phyloP scores from a whole-genome alignment of 2,113 vertebrate genomes.

The Hypocryptadius cinnamomeus region DNA sequence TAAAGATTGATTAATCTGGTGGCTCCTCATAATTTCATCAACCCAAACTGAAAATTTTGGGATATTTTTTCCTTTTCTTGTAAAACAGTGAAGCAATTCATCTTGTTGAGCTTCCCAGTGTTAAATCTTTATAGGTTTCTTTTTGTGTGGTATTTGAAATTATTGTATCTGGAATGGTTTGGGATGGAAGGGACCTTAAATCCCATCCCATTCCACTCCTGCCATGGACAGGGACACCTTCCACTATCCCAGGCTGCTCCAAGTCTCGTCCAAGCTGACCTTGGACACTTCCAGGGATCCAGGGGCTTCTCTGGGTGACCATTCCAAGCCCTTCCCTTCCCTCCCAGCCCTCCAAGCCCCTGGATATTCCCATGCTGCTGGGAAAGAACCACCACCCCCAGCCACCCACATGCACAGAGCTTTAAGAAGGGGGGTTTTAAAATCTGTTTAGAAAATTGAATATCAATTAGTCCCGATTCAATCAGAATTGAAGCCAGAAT shows the following conservation, averaged over 20 bases:
- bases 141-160: not conserved
- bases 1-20: not conserved
- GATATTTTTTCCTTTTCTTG: not conserved
- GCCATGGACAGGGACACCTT: not conserved
- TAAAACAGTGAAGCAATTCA: not conserved
- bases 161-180: not conserved
- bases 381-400: not conserved
- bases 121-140: not conserved
- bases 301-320: not conserved
- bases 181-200: not conserved
- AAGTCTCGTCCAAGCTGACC: fast-evolving
- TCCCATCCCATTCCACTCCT: fast-evolving
- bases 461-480: not conserved
- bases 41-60: not conserved
- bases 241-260: not conserved
- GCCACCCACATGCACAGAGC: not conserved
- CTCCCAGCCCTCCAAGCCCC: not conserved
- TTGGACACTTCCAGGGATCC: not conserved
- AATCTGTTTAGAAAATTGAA: not conserved
- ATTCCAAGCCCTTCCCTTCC: not conserved
- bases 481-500: not conserved
- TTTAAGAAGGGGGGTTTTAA: not conserved
- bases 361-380: not conserved
- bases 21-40: not conserved
- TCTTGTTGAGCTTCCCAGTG: not conserved